These are phyloP conservation scores for Gymnodraco acuticeps DNA, from an alignment of 2,797 vertebrate species.

Conservation along the genomic window DNA sequence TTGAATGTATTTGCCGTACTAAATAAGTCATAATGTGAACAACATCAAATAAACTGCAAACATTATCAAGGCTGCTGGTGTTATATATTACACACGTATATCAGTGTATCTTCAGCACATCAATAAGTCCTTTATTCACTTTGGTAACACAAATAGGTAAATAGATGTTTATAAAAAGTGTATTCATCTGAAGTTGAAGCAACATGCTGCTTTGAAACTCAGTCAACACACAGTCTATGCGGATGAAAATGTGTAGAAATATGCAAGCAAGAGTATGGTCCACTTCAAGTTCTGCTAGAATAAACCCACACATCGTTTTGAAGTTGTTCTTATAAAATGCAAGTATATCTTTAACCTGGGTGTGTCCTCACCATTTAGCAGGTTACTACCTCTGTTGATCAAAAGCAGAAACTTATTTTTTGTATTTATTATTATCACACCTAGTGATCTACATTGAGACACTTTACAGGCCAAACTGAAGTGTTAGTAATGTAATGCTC, in stretches of 20 bases:
- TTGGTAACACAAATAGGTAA: not conserved
- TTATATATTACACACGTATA: conserved; percentile 17
- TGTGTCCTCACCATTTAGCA: conserved; percentile 26
- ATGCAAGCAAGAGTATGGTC: not conserved
- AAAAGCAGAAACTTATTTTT: conserved; percentile 16
- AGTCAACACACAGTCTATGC: not conserved
- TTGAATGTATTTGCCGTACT: not conserved
- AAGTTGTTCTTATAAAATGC: conserved; percentile 4
- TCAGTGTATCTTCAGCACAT: conserved; percentile 17
- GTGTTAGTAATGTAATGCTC: conserved; percentile 23
- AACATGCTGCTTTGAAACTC: not conserved
- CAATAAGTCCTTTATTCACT: not conserved
- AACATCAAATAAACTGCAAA: conserved; percentile 34
- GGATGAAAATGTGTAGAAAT: not conserved
- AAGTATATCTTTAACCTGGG: not conserved
- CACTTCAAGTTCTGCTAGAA: not conserved
- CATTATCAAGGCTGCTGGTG: conserved; percentile 69
- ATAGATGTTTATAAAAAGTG: not conserved
- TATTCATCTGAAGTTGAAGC: not conserved
- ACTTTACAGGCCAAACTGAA: conserved; percentile 20
- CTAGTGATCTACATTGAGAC: conserved; percentile 8
- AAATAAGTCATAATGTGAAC: conserved; percentile 2
- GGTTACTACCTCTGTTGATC: conserved; percentile 13
- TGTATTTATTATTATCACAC: conserved; percentile 28
- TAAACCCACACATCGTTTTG: not conserved